Percentiles rank a stretch among this genome's conserved stretches.
Evolutionary conservation across 2,797 vertebrate genomes (phyloP).

Genomic region (Serranus cabrilla): DNA sequence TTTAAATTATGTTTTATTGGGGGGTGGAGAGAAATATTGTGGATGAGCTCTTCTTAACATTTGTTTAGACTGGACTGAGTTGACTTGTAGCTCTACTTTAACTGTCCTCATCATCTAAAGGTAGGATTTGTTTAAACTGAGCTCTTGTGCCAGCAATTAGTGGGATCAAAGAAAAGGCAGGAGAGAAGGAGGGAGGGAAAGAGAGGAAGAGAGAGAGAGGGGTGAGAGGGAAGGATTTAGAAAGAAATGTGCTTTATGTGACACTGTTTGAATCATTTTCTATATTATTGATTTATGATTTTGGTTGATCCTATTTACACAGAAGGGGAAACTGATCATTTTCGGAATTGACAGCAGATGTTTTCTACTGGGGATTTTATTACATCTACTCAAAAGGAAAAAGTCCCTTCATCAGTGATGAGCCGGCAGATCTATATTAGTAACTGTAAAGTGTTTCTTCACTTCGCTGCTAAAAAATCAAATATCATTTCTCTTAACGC

Average conservation of each 20-base stretch:
- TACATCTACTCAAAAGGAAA: background rate
- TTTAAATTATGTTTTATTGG: constrained; percentile 32
- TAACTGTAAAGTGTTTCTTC: constrained; percentile 8
- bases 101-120: constrained; percentile 52
- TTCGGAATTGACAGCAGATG: background rate
- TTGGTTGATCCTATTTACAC: constrained; percentile 3
- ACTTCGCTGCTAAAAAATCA: constrained; percentile 29
- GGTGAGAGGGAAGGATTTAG: background rate
- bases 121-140: constrained; percentile 63
- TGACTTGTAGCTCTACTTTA: constrained; percentile 38
- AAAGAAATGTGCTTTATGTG: constrained; percentile 24
- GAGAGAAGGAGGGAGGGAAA: constrained; percentile 7
- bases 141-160: constrained; percentile 62
- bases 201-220: background rate
- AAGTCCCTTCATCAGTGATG: background rate
- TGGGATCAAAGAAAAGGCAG: constrained; percentile 65
- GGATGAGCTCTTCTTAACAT: constrained; percentile 14
- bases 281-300: constrained; percentile 20
- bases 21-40: constrained; percentile 15
- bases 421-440: background rate
- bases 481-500: constrained; percentile 30
- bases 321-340: constrained; percentile 2
- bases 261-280: constrained; percentile 20
- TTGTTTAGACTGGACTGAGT: constrained; percentile 39
- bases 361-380: constrained; percentile 3